Conservation (phyloP, 2,888 invertebrate genomes). For the Thera britannica region DNA sequence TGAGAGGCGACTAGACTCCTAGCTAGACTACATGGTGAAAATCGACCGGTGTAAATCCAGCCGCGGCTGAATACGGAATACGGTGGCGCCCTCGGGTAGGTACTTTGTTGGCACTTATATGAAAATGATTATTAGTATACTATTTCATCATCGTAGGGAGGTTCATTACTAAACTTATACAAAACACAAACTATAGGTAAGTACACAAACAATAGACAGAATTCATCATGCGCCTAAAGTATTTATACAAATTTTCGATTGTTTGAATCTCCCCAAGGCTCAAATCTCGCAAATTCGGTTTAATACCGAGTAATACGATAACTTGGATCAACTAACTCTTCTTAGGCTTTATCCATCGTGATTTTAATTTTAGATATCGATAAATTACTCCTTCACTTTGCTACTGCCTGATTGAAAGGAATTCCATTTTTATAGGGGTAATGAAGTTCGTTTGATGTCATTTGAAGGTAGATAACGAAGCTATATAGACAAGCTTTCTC, state of each 20-base stretch:
- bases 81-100: too few species aligned
- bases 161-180: neutral
- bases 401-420: neutral
- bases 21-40: neutral
- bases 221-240: neutral
- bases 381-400: conserved; percentile 2
- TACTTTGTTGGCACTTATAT: neutral
- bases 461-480: too few species aligned
- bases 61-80: neutral
- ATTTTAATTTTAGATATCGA: conserved; percentile 19
- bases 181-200: neutral
- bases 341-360: conserved; percentile 20
- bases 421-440: neutral
- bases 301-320: conserved; percentile 40
- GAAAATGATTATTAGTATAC: neutral
- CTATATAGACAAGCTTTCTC: too few species aligned
- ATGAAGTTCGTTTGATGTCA: neutral
- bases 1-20: neutral
- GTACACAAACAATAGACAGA: neutral
- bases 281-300: neutral
- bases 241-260: neutral
- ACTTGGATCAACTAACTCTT: conserved; percentile 39
- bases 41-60: neutral
- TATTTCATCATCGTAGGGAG: neutral
- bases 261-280: neutral